Conservation (phyloP, 1,140 invertebrate species). For the Drosophila pachea region DNA sequence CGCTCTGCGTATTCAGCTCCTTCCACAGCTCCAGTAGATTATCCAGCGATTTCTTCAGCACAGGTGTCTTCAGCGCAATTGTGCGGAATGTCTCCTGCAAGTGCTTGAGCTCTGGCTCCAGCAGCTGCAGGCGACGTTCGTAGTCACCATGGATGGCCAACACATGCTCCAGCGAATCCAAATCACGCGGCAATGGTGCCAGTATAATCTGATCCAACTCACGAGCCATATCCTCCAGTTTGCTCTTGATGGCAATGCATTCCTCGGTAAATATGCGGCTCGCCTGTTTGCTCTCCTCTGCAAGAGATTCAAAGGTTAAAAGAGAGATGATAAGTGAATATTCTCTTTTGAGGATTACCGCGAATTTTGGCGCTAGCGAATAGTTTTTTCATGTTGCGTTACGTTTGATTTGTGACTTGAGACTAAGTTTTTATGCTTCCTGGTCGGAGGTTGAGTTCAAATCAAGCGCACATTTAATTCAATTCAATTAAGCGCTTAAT, state of each 20-base stretch:
- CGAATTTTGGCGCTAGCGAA: slow-evolving; percentile 67
- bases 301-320: slow-evolving; percentile 1
- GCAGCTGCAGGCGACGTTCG: slow-evolving; percentile 85
- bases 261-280: slow-evolving; percentile 92
- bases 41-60: slow-evolving; percentile 93
- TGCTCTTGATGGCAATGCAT: slow-evolving; percentile 87
- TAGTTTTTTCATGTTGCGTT: slow-evolving; percentile 66
- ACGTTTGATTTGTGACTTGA: slow-evolving; percentile 31
- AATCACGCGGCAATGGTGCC: slow-evolving; percentile 89
- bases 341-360: slow-evolving; percentile 46
- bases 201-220: slow-evolving; percentile 89
- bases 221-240: slow-evolving; percentile 91
- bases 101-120: slow-evolving; percentile 90
- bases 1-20: slow-evolving; percentile 78
- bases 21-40: slow-evolving; percentile 95
- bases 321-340: background rate
- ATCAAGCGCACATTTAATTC: slow-evolving; percentile 44
- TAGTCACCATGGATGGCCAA: slow-evolving; percentile 94
- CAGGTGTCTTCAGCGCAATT: slow-evolving; percentile 91
- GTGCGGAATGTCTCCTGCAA: slow-evolving; percentile 90
- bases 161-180: slow-evolving; percentile 91
- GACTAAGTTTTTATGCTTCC: slow-evolving; percentile 58
- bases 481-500: slow-evolving; percentile 65
- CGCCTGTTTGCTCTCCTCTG: slow-evolving; percentile 93
- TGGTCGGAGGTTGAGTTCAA: slow-evolving; percentile 36